Conservation (phyloP, 2,113 vertebrate species). For the Upupa epops region DNA sequence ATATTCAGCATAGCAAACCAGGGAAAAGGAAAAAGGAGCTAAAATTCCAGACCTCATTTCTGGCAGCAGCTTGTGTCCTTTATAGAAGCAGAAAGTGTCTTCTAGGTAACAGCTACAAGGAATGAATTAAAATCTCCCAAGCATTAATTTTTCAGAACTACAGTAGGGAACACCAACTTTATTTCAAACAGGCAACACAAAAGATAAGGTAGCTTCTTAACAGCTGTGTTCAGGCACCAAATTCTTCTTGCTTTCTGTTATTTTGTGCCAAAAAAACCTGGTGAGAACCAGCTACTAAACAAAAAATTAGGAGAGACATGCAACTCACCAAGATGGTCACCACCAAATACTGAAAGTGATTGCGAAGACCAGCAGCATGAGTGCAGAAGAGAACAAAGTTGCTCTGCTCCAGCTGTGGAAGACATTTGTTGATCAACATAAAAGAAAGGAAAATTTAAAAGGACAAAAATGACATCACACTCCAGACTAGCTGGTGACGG, state of each 20-base stretch:
- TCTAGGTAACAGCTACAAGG: neutral
- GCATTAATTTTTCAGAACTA: neutral
- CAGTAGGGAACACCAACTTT: neutral
- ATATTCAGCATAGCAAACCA: neutral
- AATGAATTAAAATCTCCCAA: neutral
- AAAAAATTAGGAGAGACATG: neutral
- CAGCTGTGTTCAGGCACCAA: neutral
- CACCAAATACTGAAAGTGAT: slow-evolving; percentile 92
- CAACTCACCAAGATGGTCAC: slow-evolving; percentile 91
- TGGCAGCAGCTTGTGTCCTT: neutral
- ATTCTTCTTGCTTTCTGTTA: neutral
- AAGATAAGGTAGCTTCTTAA: neutral
- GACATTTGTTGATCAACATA: neutral
- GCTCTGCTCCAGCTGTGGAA: slow-evolving; percentile 87
- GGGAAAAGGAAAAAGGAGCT: neutral
- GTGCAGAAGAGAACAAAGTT: slow-evolving; percentile 97
- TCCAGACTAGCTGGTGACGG: neutral
- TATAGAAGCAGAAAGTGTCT: neutral
- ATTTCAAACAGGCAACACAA: neutral
- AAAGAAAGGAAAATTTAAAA: neutral
- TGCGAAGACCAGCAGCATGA: slow-evolving; percentile 84
- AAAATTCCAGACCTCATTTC: slow-evolving; percentile 1
- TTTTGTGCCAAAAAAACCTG: neutral
- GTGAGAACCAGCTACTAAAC: neutral
- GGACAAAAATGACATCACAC: neutral